Evolutionary conservation across 2,888 invertebrate species (phyloP), one percentile per base, ranked within the genome.

Genomic region (Toxonevra muliebris): DNA sequence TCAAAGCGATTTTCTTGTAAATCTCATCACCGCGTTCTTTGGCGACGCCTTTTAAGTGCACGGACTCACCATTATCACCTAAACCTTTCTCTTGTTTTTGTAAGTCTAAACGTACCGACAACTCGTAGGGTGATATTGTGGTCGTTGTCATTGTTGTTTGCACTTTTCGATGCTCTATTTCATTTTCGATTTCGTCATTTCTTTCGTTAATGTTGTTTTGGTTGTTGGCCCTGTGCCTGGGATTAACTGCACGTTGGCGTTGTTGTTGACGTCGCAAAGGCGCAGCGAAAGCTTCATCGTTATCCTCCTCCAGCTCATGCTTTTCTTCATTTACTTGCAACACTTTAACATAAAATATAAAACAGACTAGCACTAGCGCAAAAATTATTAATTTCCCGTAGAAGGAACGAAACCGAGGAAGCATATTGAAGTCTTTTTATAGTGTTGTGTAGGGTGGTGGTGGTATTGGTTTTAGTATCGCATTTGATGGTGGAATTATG

Each of bases 1-100:
- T 97, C 73, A 97, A 90, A 1, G 96, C 96, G 74, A 94, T 92
- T 80, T 91, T 92, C 77, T 93, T 91, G 82, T 94, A 90, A 0
- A 93, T 88, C 74, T 89, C 88, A 69, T 94, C 92, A 1, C 92
- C 93, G 8, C 79, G 80, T 52, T 85, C 84, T 77, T 90, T 89
- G 61, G 93, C 93, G 41, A 87, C 86, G 0, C 91, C 92, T 12
- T 87, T 85, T 12, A 95, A 86, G 73, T 86, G 86, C 0, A 92
- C 92, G 0, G 92, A 88, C 13, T 87, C 87, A 0, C 92, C 95
- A 61, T 88, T 87, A 74, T 93, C 90, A 0, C 95, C 95, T 55
- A 95, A 84, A 2, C 90, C 90, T 5, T 88, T 87, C 15, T 91
- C 87, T 66, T 93, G 90, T 74, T 88, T 88, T 15, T 87, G 86